Conservation (phyloP, 1,140 invertebrate genomes). For the Gerris buenoi region DNA sequence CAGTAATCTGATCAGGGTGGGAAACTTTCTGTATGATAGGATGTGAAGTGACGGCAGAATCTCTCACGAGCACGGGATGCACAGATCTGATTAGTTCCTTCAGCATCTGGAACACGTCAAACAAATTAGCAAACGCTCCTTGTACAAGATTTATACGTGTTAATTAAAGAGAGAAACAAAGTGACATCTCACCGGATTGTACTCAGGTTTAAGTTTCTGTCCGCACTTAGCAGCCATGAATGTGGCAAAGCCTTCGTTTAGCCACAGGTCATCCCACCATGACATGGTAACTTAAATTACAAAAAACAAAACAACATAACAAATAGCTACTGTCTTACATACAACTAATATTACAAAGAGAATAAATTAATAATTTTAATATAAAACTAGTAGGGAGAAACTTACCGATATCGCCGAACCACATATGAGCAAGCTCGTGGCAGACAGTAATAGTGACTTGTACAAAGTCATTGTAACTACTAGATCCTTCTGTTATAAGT, state of each 20-base stretch:
- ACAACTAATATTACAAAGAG: too few relatives aligned
- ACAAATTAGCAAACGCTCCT: neutral
- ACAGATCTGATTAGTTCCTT: constrained; percentile 29
- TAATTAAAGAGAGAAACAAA: constrained; percentile 10
- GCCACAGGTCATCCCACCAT: constrained; percentile 88
- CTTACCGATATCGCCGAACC: constrained; percentile 72
- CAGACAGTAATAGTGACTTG: constrained; percentile 63
- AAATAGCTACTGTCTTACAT: too few relatives aligned
- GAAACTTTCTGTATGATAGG: constrained; percentile 69
- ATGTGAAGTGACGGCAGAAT: constrained; percentile 70
- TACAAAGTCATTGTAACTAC: constrained; percentile 58
- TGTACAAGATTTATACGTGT: neutral
- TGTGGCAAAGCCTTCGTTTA: constrained; percentile 82
- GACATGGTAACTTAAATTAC: constrained; percentile 56
- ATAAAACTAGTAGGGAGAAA: constrained; percentile 10
- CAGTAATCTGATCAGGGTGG: constrained; percentile 77
- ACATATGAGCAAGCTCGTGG: constrained; percentile 87
- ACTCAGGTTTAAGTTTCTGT: constrained; percentile 53
- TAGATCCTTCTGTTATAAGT: constrained; percentile 49
- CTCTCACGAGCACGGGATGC: constrained; percentile 55
- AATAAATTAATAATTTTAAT: neutral
- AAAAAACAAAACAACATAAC: too few relatives aligned
- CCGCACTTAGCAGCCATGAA: constrained; percentile 72
- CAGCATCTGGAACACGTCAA: neutral
- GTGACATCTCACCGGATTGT: constrained; percentile 55